Evolutionary conservation across 1,140 invertebrate genomes (phyloP), one percentile per base, ranked within the genome.

Genomic region (Eciton burchellii): DNA sequence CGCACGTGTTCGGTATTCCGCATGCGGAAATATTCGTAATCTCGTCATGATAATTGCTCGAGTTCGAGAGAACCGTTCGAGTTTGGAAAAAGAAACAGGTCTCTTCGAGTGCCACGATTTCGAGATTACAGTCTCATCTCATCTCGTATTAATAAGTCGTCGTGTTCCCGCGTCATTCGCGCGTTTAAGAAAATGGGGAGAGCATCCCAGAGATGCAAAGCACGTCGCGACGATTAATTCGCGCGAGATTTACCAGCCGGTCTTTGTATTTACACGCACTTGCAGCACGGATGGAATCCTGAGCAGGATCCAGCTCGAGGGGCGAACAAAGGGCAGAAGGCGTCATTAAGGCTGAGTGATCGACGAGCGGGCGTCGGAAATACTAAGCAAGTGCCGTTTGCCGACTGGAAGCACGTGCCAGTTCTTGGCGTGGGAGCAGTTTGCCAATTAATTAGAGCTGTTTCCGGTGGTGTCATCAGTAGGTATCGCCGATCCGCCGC

Each of bases 331-430:
- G 68, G 77, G 68, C 77, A 59, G 77, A 73, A 70, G 57, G 66
- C 77, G 77, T 81, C 77, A 81, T 81, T 81, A 81, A 59, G 68
- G 43, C 66, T 81, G 77, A 71, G 77, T 81, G 70, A 81, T 81
- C 77, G 68, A 81, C 70, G 77, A 73, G 65, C 70, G 57, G 24
- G 35, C 49, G 74, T 79, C 74, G 63, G 74, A 79, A 79, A 79
- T 79, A 79, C 74, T 79, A 79, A 79, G 74, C 74, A 79, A 79
- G 74, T 79, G 63, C 74, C 74, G 74, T 79, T 79, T 79, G 63
- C 63, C 63, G 74, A 68, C 74, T 79, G 52, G 63, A 70, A 68
- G 74, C 74, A 79, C 74, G 74, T 79, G 62, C 74, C 63, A 79
- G 74, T 56, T 68, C 74, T 76, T 76, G 59, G 59, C 72, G 72